Evolutionary conservation across 2,888 invertebrate genomes (phyloP).

Genomic region (Perdita meconis): DNA sequence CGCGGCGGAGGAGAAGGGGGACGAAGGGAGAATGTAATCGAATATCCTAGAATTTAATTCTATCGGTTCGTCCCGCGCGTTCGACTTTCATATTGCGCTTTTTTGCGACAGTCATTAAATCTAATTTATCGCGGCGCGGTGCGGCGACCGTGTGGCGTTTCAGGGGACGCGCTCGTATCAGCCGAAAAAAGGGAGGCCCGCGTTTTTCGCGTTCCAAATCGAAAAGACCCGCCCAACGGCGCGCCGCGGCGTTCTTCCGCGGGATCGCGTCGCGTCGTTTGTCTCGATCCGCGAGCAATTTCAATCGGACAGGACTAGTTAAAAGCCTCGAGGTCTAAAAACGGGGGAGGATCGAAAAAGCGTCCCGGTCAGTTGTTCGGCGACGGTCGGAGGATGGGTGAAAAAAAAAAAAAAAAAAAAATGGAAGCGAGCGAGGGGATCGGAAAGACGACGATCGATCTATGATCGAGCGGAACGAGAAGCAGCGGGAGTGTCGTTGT

Average conservation of each 20-base stretch:
- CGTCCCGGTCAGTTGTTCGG: background rate
- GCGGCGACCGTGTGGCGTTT: constrained; percentile 72
- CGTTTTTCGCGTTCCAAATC: constrained; percentile 34
- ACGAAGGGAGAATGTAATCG: constrained; percentile 80
- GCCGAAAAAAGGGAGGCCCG: constrained; percentile 22
- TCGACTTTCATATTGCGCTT: constrained; percentile 83
- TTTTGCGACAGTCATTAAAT: constrained; percentile 82
- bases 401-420: background rate
- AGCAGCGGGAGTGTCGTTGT: constrained; percentile 44
- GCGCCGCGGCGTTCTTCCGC: background rate
- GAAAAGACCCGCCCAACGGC: constrained; percentile 11
- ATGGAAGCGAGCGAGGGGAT: background rate
- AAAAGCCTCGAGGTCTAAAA: constrained; percentile 18
- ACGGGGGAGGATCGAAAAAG: constrained; percentile 1
- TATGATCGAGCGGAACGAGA: constrained; percentile 66
- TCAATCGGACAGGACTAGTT: constrained; percentile 20
- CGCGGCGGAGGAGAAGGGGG: constrained; percentile 37
- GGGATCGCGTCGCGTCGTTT: constrained; percentile 12
- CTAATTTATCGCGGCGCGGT: constrained; percentile 82
- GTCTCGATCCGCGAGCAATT: constrained; percentile 38
- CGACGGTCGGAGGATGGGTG: background rate
- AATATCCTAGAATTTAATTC: constrained; percentile 84
- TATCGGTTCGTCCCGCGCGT: constrained; percentile 78
- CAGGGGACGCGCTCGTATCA: constrained; percentile 56
- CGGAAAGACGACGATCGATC: constrained; percentile 66